These are phyloP conservation scores for Biston betularia DNA, from an alignment of 2,888 invertebrate species.

Conservation along the genomic window DNA sequence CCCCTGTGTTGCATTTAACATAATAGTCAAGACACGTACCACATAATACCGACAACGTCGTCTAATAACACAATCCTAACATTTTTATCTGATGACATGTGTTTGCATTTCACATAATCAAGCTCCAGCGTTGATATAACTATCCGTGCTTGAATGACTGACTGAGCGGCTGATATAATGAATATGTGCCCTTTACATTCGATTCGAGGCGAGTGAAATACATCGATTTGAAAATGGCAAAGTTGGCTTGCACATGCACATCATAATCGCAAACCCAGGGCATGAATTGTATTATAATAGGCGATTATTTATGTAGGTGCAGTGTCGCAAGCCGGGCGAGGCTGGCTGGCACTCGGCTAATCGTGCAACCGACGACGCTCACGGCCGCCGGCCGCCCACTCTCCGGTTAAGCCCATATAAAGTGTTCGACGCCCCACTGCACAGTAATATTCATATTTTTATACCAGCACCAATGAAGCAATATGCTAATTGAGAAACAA, in stretches of 20 bases:
- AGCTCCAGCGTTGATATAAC: conserved; percentile 39
- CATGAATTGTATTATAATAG: conserved; percentile 56
- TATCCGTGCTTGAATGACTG: conserved; percentile 32
- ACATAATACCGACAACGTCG: conserved; percentile 34
- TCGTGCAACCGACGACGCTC: conserved; percentile 74
- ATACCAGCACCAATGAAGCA: conserved; percentile 69
- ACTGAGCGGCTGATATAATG: conserved; percentile 36
- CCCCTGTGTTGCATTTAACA: conserved; percentile 29
- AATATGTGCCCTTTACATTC: conserved; percentile 1
- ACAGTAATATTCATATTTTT: conserved; percentile 81
- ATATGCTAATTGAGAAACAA: conserved; percentile 74
- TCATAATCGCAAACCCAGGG: conserved; percentile 41
- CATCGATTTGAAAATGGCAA: conserved; percentile 16
- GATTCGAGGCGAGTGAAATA: conserved; percentile 11
- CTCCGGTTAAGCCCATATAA: conserved; percentile 81
- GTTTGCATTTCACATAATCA: conserved; percentile 37
- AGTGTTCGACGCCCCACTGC: conserved; percentile 73
- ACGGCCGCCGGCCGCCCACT: conserved; percentile 84
- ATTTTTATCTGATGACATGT: conserved; percentile 41
- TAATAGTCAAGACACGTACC: conserved; percentile 17
- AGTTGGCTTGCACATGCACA: conserved; percentile 32
- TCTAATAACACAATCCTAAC: conserved; percentile 34
- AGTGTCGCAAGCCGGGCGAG: conserved; percentile 74
- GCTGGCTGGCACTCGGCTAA: conserved; percentile 64
- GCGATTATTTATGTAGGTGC: conserved; percentile 69